Evolutionary conservation across 2,888 invertebrate genomes (phyloP).

Genomic region (Drosophila atripex): DNA sequence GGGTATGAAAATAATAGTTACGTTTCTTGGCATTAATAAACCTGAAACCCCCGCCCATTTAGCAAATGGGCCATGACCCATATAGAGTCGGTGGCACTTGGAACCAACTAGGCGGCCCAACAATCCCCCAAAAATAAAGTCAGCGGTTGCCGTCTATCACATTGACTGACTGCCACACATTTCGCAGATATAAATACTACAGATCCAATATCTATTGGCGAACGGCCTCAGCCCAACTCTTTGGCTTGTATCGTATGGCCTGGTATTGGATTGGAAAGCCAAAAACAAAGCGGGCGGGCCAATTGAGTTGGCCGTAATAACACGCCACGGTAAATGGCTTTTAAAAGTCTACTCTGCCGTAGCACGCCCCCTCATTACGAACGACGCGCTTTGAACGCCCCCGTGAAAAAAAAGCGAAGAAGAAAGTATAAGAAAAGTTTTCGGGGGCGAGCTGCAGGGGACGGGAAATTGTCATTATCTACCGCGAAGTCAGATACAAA

Average conservation of each 20-base stretch:
- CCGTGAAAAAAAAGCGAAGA: conserved; percentile 40
- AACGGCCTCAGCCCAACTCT: conserved; percentile 53
- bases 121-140: conserved; percentile 21
- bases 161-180: conserved; percentile 81
- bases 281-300: conserved; percentile 58
- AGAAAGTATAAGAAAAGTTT: conserved; percentile 60
- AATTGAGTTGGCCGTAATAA: conserved; percentile 76
- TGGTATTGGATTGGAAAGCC: conserved; percentile 33
- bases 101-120: conserved; percentile 20
- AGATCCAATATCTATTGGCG: conserved; percentile 35
- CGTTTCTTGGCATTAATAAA: too few relatives aligned
- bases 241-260: conserved; percentile 28
- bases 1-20: background rate
- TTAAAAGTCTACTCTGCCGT: conserved; percentile 78
- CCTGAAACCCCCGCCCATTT: conserved; percentile 1
- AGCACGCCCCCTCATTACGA: conserved; percentile 81
- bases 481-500: conserved; percentile 23
- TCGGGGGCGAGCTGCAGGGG: conserved; percentile 14
- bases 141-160: conserved; percentile 70
- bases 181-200: conserved; percentile 54
- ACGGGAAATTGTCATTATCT: conserved; percentile 74
- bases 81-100: conserved; percentile 60
- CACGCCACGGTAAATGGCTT: conserved; percentile 78
- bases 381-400: conserved; percentile 78
- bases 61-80: conserved; percentile 74